Conservation (phyloP, 2,113 vertebrate genomes). For the Nothoprocta pentlandii region DNA sequence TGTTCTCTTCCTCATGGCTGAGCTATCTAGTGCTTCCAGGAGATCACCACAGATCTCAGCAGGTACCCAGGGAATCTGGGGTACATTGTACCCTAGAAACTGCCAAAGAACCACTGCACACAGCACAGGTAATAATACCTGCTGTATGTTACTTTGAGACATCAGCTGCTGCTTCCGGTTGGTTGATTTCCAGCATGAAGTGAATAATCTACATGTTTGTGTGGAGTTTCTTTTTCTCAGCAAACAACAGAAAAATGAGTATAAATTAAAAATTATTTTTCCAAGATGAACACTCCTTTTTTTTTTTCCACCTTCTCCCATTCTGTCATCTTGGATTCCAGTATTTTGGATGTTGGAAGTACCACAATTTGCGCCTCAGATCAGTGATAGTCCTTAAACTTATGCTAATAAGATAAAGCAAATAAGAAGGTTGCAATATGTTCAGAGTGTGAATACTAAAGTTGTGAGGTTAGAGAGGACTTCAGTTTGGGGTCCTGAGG, state of each 20-base stretch:
- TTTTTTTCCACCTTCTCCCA: not conserved
- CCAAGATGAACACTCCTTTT: not conserved
- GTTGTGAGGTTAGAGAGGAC: not conserved
- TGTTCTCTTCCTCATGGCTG: not conserved
- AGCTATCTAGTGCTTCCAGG: not conserved
- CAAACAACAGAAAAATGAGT: not conserved
- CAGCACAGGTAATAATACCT: not conserved
- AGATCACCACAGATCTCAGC: not conserved
- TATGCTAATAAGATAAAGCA: not conserved
- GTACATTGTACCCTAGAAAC: not conserved
- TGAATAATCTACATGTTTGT: not conserved
- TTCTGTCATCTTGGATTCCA: not conserved
- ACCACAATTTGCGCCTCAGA: not conserved
- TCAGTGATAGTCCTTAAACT: not conserved
- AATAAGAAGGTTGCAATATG: not conserved
- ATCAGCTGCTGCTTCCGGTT: not conserved
- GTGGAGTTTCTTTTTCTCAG: not conserved
- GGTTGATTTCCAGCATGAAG: not conserved
- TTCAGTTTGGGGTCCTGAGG: not conserved
- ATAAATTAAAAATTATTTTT: not conserved
- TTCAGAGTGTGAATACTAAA: not conserved
- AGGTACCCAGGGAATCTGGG: not conserved
- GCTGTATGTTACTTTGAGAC: not conserved
- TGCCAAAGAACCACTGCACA: not conserved
- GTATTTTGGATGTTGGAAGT: not conserved